Base-by-base conservation (phyloP, 2,888 invertebrate genomes). In the Hoplodrina ambigua region DNA sequence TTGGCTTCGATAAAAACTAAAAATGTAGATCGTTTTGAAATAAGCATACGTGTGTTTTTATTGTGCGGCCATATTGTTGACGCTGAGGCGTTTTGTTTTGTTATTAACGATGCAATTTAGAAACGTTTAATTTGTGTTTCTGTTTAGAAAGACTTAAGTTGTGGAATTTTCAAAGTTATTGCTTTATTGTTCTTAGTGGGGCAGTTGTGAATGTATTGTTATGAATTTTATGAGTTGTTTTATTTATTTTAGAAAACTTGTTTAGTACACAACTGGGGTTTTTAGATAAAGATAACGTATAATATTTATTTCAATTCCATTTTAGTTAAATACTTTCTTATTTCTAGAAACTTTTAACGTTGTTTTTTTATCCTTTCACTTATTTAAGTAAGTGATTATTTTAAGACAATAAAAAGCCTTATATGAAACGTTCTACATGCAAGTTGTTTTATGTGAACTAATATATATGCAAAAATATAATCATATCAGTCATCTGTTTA, bases 21-120 rank as follows among this genome's bases (percentile, higher is more conserved):
- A 83, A 85, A 89, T 86, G 79, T 87, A 84, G 87, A 90, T 87
- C 87, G 85, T 69, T 87, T 83, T 81, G 82, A 83, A 88, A 86
- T 86, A 81, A 85, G 78, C 87, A 84, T 85, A 85, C 86, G 76
- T 79, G 67, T 75, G 74, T 83, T 82, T 80, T 81, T 84, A 74
- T 81, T 60, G 17, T 46, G 46, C 62, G 19, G 56, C 30, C 63
- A 60, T 73, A 81, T 82, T 81, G 78, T 80, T 82, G 82, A 78
- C 76, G 75, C 58, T 76, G 46, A 30, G 69, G 49, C 61, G 73
- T 78, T 80, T 82, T 78, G 80, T 84, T 79, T 79, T 81, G 76
- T 69, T 84, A 77, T 70, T 81, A 81, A 59, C 44, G 53, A 75
- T 82, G 75, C 75, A 77, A 81, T 83, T 78, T 80, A 66, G 8